Conservation (phyloP, 2,888 invertebrate genomes). For the Tortricodes alternella region DNA sequence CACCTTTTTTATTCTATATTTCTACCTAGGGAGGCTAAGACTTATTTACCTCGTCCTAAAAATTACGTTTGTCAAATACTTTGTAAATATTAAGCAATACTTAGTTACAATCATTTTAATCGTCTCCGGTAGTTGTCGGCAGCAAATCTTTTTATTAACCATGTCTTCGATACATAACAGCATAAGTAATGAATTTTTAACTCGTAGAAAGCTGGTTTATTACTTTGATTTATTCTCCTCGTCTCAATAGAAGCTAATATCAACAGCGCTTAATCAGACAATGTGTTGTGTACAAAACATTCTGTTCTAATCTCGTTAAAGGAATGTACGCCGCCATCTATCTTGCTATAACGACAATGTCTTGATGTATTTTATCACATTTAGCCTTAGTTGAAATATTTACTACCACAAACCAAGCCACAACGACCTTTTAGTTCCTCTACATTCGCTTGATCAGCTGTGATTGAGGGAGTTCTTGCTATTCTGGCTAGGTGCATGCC, state of each 20-base stretch:
- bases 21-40: too few relatives aligned
- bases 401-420: slow-evolving; percentile 54
- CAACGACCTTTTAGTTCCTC: slow-evolving; percentile 46
- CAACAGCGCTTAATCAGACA: slow-evolving; percentile 49
- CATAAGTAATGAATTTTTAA: slow-evolving; percentile 2
- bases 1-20: too few relatives aligned
- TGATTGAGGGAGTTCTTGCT: slow-evolving; percentile 40
- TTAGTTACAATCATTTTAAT: background rate
- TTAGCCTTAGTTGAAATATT: slow-evolving; percentile 75
- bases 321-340: slow-evolving; percentile 69
- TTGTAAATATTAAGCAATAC: too few relatives aligned
- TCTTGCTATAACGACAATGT: slow-evolving; percentile 79
- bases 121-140: too few relatives aligned
- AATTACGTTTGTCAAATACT: too few relatives aligned
- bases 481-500: slow-evolving; percentile 50
- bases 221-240: slow-evolving; percentile 18
- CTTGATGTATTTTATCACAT: slow-evolving; percentile 80
- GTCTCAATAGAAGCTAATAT: slow-evolving; percentile 46
- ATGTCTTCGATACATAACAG: background rate
- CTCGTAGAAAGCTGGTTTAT: slow-evolving; percentile 7
- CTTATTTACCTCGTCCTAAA: too few relatives aligned
- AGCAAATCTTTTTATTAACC: too few relatives aligned
- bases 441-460: slow-evolving; percentile 29
- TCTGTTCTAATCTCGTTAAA: slow-evolving; percentile 62
- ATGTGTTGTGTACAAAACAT: slow-evolving; percentile 51